These are phyloP conservation scores for Proterorhinus semilunaris DNA, from an alignment of 2,113 vertebrate genomes.

Conservation along the genomic window DNA sequence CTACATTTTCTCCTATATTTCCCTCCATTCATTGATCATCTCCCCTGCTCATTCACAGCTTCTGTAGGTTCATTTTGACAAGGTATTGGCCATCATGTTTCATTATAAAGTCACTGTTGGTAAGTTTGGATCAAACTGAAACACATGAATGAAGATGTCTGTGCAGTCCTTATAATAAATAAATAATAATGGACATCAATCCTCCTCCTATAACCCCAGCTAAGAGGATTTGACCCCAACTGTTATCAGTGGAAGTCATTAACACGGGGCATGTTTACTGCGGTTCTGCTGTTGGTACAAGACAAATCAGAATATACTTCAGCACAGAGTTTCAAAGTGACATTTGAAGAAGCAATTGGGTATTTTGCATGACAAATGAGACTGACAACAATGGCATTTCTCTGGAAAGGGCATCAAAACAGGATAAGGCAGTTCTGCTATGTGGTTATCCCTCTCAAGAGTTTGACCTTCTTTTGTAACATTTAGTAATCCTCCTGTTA, in stretches of 20 bases:
- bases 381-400: constrained; percentile 1
- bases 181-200: constrained; percentile 27
- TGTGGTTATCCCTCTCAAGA: not conserved
- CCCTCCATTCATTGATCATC: constrained; percentile 16
- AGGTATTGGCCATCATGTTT: too few relatives aligned
- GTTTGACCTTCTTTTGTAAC: too few relatives aligned
- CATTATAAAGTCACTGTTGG: too few relatives aligned
- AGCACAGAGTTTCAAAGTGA: not conserved
- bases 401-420: constrained; percentile 8
- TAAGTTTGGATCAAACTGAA: too few relatives aligned
- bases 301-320: not conserved
- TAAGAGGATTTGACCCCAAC: constrained; percentile 23
- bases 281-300: not conserved
- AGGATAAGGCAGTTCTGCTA: not conserved
- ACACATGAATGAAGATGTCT: too few relatives aligned
- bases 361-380: not conserved
- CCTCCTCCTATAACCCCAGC: constrained; percentile 33
- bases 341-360: constrained; percentile 8
- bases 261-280: not conserved
- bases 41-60: constrained; percentile 6
- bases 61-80: not conserved
- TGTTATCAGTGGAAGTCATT: not conserved
- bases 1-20: constrained; percentile 30
- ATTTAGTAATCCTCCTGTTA: too few relatives aligned
- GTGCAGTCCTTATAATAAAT: too few relatives aligned